Evolutionary conservation across 35 echinoderm and acorn worm genomes (phyloP).

Genomic region (Lytechinus variegatus): DNA sequence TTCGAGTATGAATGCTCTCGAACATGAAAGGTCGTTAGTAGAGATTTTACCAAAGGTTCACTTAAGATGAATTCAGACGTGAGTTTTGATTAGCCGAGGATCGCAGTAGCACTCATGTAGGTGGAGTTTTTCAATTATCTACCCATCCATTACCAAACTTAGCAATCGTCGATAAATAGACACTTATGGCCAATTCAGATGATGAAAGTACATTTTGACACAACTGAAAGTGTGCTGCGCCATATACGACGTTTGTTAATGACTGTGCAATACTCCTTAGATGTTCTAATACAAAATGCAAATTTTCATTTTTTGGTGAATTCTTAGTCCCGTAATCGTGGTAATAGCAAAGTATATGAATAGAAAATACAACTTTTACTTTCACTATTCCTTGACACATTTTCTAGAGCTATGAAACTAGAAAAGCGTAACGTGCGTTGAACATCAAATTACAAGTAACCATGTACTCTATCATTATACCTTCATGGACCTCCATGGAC

Average conservation of each 20-base stretch:
- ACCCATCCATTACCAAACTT: not conserved
- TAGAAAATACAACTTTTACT: no score
- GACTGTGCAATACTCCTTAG: not conserved
- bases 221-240: not conserved
- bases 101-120: constrained; percentile 16
- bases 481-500: no score
- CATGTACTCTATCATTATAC: no score
- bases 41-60: not conserved
- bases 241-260: not conserved
- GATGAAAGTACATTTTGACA: constrained; percentile 5
- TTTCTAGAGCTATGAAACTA: no score
- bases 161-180: not conserved
- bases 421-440: no score
- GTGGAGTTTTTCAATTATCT: constrained; percentile 10
- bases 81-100: not conserved
- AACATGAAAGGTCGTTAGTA: constrained; percentile 2
- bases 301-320: not conserved
- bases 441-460: no score
- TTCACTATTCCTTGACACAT: no score
- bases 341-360: no score
- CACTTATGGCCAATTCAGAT: constrained; percentile 2
- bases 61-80: not conserved
- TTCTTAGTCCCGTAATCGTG: not conserved
- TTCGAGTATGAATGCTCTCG: not conserved
- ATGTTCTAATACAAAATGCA: not conserved